Percentiles rank a stretch among this genome's conserved stretches.
phyloP scores from a whole-genome alignment of 2,797 vertebrate genomes.

The Gymnothorax javanicus region DNA sequence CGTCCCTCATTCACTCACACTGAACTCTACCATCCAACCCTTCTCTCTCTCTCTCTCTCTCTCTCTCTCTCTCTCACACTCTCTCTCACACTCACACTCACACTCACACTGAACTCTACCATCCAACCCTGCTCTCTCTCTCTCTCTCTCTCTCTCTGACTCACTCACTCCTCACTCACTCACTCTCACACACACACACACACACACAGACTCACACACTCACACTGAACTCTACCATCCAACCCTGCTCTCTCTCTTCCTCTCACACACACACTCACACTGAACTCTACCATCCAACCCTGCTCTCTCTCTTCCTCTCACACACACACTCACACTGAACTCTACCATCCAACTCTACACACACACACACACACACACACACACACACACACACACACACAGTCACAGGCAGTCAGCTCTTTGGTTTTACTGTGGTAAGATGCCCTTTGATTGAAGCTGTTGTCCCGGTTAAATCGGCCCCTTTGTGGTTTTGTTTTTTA shows the following conservation, averaged over 20 bases:
- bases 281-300: background rate
- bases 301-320: conserved; percentile 11
- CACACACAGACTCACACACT: background rate
- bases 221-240: conserved; percentile 46
- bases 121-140: too few species aligned
- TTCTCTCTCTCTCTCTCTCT: background rate
- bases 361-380: background rate
- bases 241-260: conserved; percentile 3
- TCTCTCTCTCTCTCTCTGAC: background rate
- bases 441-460: conserved; percentile 52
- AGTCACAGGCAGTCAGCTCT: conserved; percentile 36
- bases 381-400: background rate
- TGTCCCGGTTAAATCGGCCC: conserved; percentile 49
- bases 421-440: conserved; percentile 55
- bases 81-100: background rate
- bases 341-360: background rate
- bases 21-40: conserved; percentile 1
- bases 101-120: too few species aligned
- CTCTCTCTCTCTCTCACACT: too few species aligned
- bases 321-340: too few species aligned
- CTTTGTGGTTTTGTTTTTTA: conserved; percentile 49
- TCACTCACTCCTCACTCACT: too few species aligned
- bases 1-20: conserved; percentile 52
- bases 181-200: too few species aligned
- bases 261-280: background rate